Conservation (phyloP, 2,797 vertebrate genomes). For the Columba guinea region DNA sequence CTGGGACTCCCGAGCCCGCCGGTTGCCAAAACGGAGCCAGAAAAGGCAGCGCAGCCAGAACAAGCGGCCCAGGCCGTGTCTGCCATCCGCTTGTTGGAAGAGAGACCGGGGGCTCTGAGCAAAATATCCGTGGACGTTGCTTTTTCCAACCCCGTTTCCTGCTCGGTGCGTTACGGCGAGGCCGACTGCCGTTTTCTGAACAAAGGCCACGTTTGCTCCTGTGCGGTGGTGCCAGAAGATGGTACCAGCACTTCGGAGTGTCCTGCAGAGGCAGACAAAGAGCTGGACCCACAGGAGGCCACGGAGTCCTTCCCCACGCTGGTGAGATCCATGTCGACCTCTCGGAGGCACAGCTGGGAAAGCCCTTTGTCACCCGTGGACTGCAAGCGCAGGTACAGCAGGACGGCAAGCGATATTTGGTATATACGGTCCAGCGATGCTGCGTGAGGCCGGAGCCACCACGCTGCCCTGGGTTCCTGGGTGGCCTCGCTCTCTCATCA, state of each 20-base stretch:
- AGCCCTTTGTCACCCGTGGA: constrained; percentile 82
- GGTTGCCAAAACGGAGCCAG: background rate
- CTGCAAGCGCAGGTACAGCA: constrained; percentile 81
- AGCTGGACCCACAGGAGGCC: constrained; percentile 2
- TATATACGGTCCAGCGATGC: rapidly evolving
- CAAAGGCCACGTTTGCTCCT: background rate
- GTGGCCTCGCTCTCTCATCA: background rate
- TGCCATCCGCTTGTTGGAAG: background rate
- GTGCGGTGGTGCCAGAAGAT: background rate
- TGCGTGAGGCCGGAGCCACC: background rate
- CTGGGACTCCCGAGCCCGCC: constrained; percentile 68
- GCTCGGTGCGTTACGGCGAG: background rate
- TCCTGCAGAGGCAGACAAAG: constrained; percentile 49
- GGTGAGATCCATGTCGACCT: constrained; percentile 83
- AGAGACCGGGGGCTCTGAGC: background rate
- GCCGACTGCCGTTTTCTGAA: constrained; percentile 26
- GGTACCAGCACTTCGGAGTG: background rate
- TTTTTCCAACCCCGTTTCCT: constrained; percentile 11
- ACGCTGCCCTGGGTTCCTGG: background rate
- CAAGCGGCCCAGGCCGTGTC: background rate
- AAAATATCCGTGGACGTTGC: constrained; percentile 10
- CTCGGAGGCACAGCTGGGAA: constrained; percentile 89
- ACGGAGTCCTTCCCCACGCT: constrained; percentile 79
- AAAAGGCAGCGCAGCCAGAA: background rate
- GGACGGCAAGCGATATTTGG: rapidly evolving